Percentiles rank a stretch among this genome's conserved stretches.
These are phyloP conservation scores for Mellilla xanthometata DNA, from an alignment of 2,888 invertebrate genomes.

Conservation along the genomic window DNA sequence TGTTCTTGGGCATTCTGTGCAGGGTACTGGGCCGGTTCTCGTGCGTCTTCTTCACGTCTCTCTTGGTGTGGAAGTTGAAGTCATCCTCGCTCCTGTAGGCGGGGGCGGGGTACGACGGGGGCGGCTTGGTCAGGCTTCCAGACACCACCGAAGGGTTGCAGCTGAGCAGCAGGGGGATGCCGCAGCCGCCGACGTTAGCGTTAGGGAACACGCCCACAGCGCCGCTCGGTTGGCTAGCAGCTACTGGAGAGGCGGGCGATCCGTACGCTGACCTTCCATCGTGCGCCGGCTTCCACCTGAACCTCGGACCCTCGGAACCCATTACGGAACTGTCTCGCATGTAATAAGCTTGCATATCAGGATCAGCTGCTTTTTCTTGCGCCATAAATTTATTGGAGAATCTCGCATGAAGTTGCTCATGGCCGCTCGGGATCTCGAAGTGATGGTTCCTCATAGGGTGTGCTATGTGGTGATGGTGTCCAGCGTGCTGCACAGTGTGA, in stretches of 20 bases:
- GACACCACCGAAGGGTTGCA: constrained; percentile 68
- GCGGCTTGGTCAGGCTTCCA: constrained; percentile 59
- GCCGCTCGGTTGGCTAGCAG: constrained; percentile 16
- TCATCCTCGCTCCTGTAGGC: constrained; percentile 59
- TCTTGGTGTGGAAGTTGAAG: constrained; percentile 56
- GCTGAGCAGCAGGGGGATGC: constrained; percentile 67
- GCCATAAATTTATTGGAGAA: constrained; percentile 28
- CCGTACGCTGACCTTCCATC: constrained; percentile 52
- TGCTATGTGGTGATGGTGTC: constrained; percentile 27
- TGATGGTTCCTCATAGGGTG: constrained; percentile 18
- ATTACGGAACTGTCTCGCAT: constrained; percentile 45
- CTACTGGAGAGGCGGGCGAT: constrained; percentile 32
- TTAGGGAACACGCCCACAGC: constrained; percentile 68
- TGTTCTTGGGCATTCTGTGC: constrained; percentile 29
- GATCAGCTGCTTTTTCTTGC: constrained; percentile 46
- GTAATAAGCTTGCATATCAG: constrained; percentile 34
- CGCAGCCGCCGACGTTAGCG: constrained; percentile 65
- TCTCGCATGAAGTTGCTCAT: constrained; percentile 15
- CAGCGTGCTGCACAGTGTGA: constrained; percentile 18
- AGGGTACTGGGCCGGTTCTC: constrained; percentile 28
- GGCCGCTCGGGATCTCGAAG: constrained; percentile 8
- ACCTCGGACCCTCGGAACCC: constrained; percentile 38
- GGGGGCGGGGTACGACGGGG: constrained; percentile 45
- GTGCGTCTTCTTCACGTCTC: constrained; percentile 49
- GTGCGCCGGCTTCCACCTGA: constrained; percentile 51